These are phyloP conservation scores for Rhodeus uyekii DNA, from an alignment of 2,797 vertebrate genomes.

Conservation along the genomic window DNA sequence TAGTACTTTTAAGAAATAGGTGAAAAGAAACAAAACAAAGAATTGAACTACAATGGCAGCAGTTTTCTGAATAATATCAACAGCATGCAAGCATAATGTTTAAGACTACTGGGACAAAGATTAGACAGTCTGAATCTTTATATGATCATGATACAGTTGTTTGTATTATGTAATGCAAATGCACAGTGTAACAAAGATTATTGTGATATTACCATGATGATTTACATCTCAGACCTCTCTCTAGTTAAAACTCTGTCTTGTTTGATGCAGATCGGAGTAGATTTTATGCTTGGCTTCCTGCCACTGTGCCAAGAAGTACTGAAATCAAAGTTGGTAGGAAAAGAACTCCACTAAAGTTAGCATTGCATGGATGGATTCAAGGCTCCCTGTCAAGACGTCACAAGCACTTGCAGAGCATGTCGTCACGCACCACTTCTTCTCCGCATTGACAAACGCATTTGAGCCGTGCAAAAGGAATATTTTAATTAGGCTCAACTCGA, in stretches of 20 bases:
- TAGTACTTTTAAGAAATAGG: neutral
- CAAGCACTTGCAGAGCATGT: constrained; percentile 70
- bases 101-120: constrained; percentile 4
- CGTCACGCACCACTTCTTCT: constrained; percentile 76
- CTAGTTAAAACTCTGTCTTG: neutral
- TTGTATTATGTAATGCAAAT: constrained; percentile 5
- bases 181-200: neutral
- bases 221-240: neutral
- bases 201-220: neutral
- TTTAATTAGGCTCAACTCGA: constrained; percentile 44
- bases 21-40: neutral
- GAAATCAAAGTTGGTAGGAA: constrained; percentile 30
- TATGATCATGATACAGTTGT: neutral
- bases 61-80: neutral
- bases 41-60: neutral
- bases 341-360: constrained; percentile 41
- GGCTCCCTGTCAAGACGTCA: constrained; percentile 63
- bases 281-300: constrained; percentile 42
- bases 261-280: constrained; percentile 1
- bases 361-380: constrained; percentile 34
- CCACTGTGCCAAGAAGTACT: constrained; percentile 19
- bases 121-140: neutral
- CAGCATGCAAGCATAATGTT: neutral
- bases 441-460: constrained; percentile 65
- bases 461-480: constrained; percentile 37